Percentiles rank a stretch among this genome's conserved stretches.
Conservation (phyloP, 2,888 invertebrate species). For the Odontocolon sp. region DNA sequence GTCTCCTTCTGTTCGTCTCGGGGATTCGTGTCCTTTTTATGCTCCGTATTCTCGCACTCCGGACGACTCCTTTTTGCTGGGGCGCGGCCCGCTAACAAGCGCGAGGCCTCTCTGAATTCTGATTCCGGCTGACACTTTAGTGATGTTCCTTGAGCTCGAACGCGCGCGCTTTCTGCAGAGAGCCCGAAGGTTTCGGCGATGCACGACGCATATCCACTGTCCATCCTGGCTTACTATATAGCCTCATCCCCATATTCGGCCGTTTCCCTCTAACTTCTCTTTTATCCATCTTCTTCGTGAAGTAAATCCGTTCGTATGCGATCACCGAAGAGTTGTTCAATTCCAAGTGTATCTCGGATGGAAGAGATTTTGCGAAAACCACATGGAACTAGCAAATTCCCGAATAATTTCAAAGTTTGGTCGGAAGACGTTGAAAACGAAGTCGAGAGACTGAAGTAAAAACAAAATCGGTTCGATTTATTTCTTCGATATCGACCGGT, state of each 20-base stretch:
- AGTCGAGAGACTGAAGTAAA: not conserved
- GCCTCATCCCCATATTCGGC: constrained; percentile 52
- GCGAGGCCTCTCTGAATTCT: constrained; percentile 79
- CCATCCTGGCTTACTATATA: not conserved
- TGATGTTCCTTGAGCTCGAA: constrained; percentile 73
- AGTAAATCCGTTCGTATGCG: not conserved
- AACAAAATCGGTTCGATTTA: not conserved
- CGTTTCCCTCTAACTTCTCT: constrained; percentile 23
- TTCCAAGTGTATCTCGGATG: not conserved
- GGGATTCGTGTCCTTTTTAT: constrained; percentile 43
- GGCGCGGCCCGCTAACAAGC: constrained; percentile 77
- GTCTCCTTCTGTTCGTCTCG: not conserved
- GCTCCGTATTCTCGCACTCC: constrained; percentile 55
- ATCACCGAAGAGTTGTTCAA: not conserved
- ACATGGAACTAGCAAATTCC: not conserved
- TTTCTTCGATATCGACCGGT: constrained; percentile 5
- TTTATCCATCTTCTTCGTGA: constrained; percentile 6
- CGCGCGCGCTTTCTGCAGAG: constrained; percentile 1
- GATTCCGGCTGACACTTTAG: constrained; percentile 81
- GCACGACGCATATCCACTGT: constrained; percentile 15
- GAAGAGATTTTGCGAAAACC: not conserved
- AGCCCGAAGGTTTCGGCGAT: constrained; percentile 20
- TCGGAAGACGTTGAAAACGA: not conserved
- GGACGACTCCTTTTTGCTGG: constrained; percentile 73
- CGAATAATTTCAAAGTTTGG: not conserved